Percentiles rank a stretch among this genome's conserved stretches.
phyloP scores from a whole-genome alignment of 2,113 vertebrate species.

The Pelusios castaneus region DNA sequence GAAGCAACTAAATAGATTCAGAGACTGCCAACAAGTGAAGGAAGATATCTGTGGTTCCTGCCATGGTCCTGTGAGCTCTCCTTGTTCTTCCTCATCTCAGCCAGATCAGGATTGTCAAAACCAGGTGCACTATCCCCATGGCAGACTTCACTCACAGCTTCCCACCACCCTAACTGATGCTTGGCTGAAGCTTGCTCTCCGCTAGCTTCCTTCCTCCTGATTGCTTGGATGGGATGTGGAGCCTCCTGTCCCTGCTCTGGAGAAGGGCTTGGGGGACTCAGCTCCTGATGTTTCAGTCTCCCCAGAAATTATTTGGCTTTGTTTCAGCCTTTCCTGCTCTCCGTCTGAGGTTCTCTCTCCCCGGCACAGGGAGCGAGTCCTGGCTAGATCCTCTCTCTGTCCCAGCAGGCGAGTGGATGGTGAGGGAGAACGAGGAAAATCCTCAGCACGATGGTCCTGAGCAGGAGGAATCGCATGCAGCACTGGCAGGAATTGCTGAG shows the following conservation, averaged over 20 bases:
- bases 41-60: neutral
- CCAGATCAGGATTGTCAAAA: neutral
- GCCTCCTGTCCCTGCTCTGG: neutral
- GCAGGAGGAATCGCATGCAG: accelerated
- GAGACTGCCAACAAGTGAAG: neutral
- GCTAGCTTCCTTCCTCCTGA: neutral
- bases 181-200: neutral
- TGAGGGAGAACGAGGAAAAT: neutral
- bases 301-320: neutral
- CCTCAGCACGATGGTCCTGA: neutral
- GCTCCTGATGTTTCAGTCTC: neutral
- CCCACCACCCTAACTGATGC: neutral
- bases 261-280: neutral
- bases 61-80: neutral
- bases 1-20: neutral
- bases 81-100: neutral
- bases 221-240: neutral
- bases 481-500: accelerated
- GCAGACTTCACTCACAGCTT: neutral
- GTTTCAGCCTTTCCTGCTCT: neutral
- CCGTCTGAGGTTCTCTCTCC: neutral
- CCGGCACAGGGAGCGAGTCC: neutral
- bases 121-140: neutral
- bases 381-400: neutral
- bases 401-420: neutral